A percentile compares a stretch with the other conserved stretches of the same genome.
Evolutionary conservation across 37 sponge, comb jelly and placozoan genomes (phyloP).

Genomic region (Dysidea cf. avara): DNA sequence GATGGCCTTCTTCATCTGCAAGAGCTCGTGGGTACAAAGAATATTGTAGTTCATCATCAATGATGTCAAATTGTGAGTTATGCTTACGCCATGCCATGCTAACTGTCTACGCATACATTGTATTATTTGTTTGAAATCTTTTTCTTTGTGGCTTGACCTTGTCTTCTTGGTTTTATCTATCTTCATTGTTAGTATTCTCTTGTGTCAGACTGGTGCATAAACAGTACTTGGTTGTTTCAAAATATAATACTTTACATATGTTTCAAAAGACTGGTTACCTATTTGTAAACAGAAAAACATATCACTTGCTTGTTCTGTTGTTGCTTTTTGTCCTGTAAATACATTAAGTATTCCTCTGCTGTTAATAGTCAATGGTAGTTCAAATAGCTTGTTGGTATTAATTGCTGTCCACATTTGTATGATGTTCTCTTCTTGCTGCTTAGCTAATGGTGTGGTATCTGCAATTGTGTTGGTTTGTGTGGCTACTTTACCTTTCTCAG

Average conservation of each 20-base stretch:
- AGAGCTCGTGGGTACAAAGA: not conserved
- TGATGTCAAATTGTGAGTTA: not conserved
- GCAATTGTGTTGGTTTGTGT: too few species aligned
- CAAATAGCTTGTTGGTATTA: too few species aligned
- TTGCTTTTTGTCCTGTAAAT: too few species aligned
- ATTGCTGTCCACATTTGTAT: too few species aligned
- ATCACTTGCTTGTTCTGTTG: slow-evolving; percentile 4
- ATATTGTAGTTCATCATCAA: slow-evolving; percentile 10
- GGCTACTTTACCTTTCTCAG: too few species aligned
- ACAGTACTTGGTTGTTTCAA: not conserved
- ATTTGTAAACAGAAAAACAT: too few species aligned
- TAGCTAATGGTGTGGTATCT: too few species aligned
- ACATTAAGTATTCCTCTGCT: too few species aligned
- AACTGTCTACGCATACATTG: slow-evolving; percentile 18
- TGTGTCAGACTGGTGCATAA: slow-evolving; percentile 7
- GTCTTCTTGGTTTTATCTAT: not conserved
- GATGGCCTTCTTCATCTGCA: slow-evolving; percentile 10
- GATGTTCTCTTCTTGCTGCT: too few species aligned
- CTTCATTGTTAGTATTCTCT: slow-evolving; percentile 24
- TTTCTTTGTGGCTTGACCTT: slow-evolving; percentile 4
- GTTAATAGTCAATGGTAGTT: too few species aligned
- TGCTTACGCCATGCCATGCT: slow-evolving; percentile 34
- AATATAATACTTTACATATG: too few species aligned
- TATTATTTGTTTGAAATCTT: slow-evolving; percentile 2
- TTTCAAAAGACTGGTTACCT: too few species aligned